Percentiles rank a stretch among this genome's conserved stretches.
Conservation (phyloP, 2,113 vertebrate species). For the Lichenostomus cassidix region DNA sequence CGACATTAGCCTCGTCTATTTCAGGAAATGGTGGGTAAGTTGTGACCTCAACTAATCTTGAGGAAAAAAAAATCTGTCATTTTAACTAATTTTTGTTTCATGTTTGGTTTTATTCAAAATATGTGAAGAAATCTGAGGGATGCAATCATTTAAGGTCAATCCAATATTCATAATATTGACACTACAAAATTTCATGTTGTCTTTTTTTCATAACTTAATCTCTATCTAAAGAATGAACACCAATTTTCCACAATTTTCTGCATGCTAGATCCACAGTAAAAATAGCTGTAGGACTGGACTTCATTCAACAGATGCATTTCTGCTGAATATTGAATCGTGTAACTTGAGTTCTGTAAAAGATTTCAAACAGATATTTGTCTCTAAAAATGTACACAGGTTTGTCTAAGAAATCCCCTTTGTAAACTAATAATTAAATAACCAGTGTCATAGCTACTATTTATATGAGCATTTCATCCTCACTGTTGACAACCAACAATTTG, state of each 20-base stretch:
- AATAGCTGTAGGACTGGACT: not conserved
- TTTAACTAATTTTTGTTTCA: not conserved
- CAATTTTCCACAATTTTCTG: not conserved
- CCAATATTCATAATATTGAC: not conserved
- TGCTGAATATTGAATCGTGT: not conserved
- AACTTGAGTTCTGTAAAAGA: not conserved
- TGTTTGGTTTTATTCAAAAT: not conserved
- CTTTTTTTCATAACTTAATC: not conserved
- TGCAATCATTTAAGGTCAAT: not conserved
- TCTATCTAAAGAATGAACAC: not conserved
- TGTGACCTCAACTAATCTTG: not conserved
- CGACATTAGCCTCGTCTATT: not conserved
- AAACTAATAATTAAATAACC: not conserved
- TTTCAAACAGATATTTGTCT: not conserved
- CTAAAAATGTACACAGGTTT: not conserved
- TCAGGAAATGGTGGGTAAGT: not conserved
- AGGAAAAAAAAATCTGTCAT: not conserved
- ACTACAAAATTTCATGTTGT: not conserved
- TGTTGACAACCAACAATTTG: not conserved
- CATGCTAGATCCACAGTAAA: not conserved
- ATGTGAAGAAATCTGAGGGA: not conserved
- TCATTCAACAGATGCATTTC: not conserved
- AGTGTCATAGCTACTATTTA: not conserved
- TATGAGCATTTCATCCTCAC: not conserved
- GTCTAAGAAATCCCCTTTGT: not conserved